These are phyloP conservation scores for Passer montanus DNA, from an alignment of 2,113 vertebrate species.

Conservation along the genomic window DNA sequence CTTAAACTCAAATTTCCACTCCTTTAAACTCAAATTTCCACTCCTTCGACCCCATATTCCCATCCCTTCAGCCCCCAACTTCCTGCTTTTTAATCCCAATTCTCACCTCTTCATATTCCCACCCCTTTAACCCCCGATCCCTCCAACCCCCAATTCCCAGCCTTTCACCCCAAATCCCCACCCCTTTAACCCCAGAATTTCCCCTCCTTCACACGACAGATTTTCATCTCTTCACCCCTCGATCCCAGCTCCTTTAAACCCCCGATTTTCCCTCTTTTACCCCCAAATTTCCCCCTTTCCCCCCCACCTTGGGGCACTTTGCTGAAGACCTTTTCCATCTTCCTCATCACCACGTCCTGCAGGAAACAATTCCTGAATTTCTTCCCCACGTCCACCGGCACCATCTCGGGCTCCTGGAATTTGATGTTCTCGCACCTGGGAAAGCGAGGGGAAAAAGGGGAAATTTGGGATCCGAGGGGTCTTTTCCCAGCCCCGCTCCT, in stretches of 20 bases:
- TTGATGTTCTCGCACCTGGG: conserved; percentile 73
- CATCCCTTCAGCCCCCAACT: too few relatives aligned
- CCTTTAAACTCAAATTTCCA: too few relatives aligned
- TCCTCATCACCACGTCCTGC: conserved; percentile 75
- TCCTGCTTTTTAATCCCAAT: too few relatives aligned
- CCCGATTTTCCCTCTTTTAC: too few relatives aligned
- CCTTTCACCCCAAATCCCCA: neutral
- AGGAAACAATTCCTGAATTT: conserved; percentile 75
- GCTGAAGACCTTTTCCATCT: conserved; percentile 69
- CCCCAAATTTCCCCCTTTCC: neutral
- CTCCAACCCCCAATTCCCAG: too few relatives aligned
- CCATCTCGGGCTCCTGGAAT: conserved; percentile 72
- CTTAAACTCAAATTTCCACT: neutral
- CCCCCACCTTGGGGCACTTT: conserved; percentile 45
- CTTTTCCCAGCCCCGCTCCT: neutral
- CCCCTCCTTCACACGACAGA: neutral
- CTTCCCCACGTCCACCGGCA: conserved; percentile 69
- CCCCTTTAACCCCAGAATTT: neutral
- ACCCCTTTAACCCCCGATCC: neutral
- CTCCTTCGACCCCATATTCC: too few relatives aligned
- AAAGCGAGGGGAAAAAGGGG: accelerated
- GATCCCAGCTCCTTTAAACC: neutral
- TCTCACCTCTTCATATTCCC: neutral
- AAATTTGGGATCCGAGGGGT: neutral
- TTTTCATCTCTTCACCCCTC: neutral